Percentiles rank a stretch among this genome's conserved stretches.
These are phyloP conservation scores for Nothoprocta perdicaria DNA, from an alignment of 2,113 vertebrate species.

Conservation along the genomic window DNA sequence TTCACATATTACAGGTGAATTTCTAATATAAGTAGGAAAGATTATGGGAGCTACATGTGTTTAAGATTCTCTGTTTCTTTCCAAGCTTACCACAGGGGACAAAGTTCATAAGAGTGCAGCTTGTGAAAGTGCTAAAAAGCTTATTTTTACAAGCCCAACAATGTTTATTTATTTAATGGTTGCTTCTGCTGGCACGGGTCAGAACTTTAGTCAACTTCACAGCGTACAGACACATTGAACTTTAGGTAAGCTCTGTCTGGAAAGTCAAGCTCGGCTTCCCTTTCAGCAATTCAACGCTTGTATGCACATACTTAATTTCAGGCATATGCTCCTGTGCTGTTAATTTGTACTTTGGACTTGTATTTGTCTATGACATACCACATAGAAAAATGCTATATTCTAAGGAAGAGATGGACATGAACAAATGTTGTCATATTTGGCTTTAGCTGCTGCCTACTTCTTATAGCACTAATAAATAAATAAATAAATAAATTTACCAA, in stretches of 20 bases:
- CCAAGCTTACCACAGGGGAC: neutral
- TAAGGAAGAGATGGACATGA: neutral
- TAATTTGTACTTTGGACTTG: neutral
- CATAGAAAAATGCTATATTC: neutral
- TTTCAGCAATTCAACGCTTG: neutral
- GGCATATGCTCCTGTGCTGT: neutral
- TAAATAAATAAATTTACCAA: conserved; percentile 28
- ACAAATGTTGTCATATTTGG: neutral
- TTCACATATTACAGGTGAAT: neutral
- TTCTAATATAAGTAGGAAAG: neutral
- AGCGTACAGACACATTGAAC: neutral
- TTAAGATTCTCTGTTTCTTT: neutral
- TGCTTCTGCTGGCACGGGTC: neutral
- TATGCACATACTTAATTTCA: neutral
- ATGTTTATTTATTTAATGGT: neutral
- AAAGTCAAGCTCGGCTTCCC: neutral
- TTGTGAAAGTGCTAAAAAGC: neutral
- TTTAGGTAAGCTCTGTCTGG: neutral
- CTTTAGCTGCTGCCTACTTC: neutral
- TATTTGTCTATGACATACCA: neutral
- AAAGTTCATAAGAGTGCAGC: neutral
- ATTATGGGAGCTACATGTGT: neutral
- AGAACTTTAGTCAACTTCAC: neutral
- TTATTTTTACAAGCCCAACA: neutral
- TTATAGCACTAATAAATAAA: conserved; percentile 35